Percentiles rank a stretch among this genome's conserved stretches.
Evolutionary conservation across 53 echinoderm and acorn worm genomes (phyloP).

Genomic region (Astropecten irregularis): DNA sequence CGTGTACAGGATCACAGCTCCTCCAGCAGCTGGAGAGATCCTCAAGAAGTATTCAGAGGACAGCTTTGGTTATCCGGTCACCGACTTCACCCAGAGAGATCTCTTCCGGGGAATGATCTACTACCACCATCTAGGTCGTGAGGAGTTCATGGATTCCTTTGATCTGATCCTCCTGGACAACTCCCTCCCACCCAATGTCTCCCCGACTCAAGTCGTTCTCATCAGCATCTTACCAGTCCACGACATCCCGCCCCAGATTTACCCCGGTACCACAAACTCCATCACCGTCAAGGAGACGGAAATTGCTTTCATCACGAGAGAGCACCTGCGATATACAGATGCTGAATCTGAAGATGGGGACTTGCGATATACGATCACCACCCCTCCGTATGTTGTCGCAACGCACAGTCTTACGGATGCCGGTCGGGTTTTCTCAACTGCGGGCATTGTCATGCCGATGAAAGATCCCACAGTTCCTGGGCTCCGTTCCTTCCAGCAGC

Average conservation of each 20-base stretch:
- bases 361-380: constrained; percentile 83
- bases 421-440: constrained; percentile 82
- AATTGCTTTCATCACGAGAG: constrained; percentile 75
- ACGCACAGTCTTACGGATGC: constrained; percentile 90
- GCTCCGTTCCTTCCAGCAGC: constrained; percentile 77
- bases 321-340: constrained; percentile 86
- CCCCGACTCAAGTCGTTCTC: constrained; percentile 72
- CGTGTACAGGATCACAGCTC: constrained; percentile 77
- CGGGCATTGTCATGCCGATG: constrained; percentile 64
- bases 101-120: constrained; percentile 87
- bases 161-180: constrained; percentile 84
- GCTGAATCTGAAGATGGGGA: constrained; percentile 74
- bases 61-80: constrained; percentile 85
- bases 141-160: constrained; percentile 84
- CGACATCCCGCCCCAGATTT: constrained; percentile 72
- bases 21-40: constrained; percentile 68
- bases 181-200: constrained; percentile 85
- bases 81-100: constrained; percentile 93
- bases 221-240: constrained; percentile 81
- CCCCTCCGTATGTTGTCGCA: constrained; percentile 78
- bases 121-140: constrained; percentile 93
- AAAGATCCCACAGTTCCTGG: constrained; percentile 71
- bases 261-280: constrained; percentile 48
- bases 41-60: constrained; percentile 86
- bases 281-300: constrained; percentile 85